Base-by-base conservation (phyloP, 2,113 vertebrate species). In the Hyperopisus bebe region DNA sequence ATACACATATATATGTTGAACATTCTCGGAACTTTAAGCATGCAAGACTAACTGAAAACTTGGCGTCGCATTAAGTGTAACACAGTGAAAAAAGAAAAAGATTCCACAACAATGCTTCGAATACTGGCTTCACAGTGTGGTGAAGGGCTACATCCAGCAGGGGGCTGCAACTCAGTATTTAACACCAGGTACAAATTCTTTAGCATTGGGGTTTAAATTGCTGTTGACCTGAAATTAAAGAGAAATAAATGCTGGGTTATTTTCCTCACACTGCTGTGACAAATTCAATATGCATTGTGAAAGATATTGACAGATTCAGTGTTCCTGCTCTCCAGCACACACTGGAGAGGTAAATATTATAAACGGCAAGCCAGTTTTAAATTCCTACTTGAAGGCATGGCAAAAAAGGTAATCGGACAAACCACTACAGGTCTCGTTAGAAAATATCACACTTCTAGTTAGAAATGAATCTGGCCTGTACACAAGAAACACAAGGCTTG, bases 141-240 rank as follows among this genome's bases (percentile, higher is more conserved):
- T 96, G 95, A 96, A 95, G 94, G 96, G 95, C 95, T 95, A 96
- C 95, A 92, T 94, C 94, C 92, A 94, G 95, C 95, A 95, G 96
- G 92, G 95, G 95, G 94, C 95, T 95, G 96, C 96, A 94, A 96
- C 96, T 97, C 95, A 96, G 94, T 98, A 98, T 95, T 97, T 97
- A 95, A 97, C 97, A 89, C 97, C 97, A 90, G 98, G 98, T 93
- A 97, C 96, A 96, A 98, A 98, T 94, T 98, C 98, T 96, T 97
- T 98, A 94, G 98, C 98, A 77, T 98, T 97, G 93, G 98, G 97
- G 95, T 98, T 98, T 94, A 98, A 96, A 88, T 97, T 97, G 96
- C 97, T 98, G 95, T 96, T 97, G 90, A 97, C 94, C 97, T 98
- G 94, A 90, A 94, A 93, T 85, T 88, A 94, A 92, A 91, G 92